These are phyloP conservation scores for Zygothrica quintamaculata DNA, from an alignment of 2,888 invertebrate species.

Conservation along the genomic window DNA sequence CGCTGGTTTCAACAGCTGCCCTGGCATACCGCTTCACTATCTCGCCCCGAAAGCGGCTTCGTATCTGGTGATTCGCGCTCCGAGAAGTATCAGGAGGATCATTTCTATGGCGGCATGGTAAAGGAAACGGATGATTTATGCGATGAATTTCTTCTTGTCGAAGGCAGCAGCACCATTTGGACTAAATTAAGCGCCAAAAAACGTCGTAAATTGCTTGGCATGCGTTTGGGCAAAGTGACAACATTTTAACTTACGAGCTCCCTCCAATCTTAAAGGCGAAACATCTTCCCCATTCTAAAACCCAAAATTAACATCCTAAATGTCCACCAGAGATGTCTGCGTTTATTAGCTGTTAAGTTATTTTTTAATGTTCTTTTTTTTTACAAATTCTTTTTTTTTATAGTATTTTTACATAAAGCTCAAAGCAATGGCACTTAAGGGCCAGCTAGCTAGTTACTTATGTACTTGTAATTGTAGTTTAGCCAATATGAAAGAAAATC, in stretches of 20 bases:
- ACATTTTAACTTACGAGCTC: slow-evolving; percentile 86
- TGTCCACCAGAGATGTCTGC: slow-evolving; percentile 66
- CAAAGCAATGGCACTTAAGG: slow-evolving; percentile 33
- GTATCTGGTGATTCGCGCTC: slow-evolving; percentile 88
- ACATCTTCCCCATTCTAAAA: slow-evolving; percentile 1
- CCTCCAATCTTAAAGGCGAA: not conserved
- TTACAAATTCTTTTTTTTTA: slow-evolving; percentile 30
- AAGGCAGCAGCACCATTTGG: slow-evolving; percentile 88
- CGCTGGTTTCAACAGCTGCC: slow-evolving; percentile 91
- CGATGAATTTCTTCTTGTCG: slow-evolving; percentile 88
- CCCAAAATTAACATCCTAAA: no score
- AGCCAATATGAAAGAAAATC: slow-evolving; percentile 59
- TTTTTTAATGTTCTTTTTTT: slow-evolving; percentile 34
- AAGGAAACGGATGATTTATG: slow-evolving; percentile 85
- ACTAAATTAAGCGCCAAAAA: slow-evolving; percentile 89
- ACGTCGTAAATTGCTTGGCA: slow-evolving; percentile 88
- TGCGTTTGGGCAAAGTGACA: slow-evolving; percentile 90
- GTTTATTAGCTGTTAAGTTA: slow-evolving; percentile 78
- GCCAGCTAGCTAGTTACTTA: slow-evolving; percentile 44
- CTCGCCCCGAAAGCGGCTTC: slow-evolving; percentile 91
- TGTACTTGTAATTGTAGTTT: slow-evolving; percentile 32
- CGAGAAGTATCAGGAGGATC: slow-evolving; percentile 85
- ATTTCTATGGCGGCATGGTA: slow-evolving; percentile 78
- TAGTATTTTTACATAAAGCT: slow-evolving; percentile 34
- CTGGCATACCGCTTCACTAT: slow-evolving; percentile 86